Percentiles rank a stretch among this genome's conserved stretches.
phyloP scores from a whole-genome alignment of 2,113 vertebrate genomes.

The Elaphurus davidianus region DNA sequence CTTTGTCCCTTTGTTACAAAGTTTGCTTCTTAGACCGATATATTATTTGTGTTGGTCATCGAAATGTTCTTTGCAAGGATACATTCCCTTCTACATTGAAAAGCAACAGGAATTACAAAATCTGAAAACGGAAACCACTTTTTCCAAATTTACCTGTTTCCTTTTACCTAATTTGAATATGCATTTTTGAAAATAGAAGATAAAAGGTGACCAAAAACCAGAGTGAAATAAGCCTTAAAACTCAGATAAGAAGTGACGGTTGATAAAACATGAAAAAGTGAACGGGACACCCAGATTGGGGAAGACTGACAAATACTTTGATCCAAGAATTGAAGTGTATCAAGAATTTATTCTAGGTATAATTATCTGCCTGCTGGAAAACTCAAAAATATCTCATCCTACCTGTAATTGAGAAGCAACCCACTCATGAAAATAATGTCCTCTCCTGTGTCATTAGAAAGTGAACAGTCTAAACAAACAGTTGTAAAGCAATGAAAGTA shows the following conservation, averaged over 20 bases:
- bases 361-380: constrained; percentile 20
- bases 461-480: not conserved
- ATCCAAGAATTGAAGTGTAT: not conserved
- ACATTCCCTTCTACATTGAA: constrained; percentile 54
- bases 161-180: constrained; percentile 43
- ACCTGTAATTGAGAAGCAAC: not conserved
- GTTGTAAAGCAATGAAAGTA: not conserved
- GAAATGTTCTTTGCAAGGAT: constrained; percentile 52
- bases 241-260: constrained; percentile 1
- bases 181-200: constrained; percentile 50
- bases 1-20: constrained; percentile 50
- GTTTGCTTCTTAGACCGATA: constrained; percentile 51
- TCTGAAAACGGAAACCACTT: constrained; percentile 26
- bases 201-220: constrained; percentile 40
- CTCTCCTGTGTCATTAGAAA: not conserved
- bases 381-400: not conserved
- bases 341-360: not conserved
- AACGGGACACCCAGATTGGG: not conserved
- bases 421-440: constrained; percentile 15
- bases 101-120: constrained; percentile 19
- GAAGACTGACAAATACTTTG: not conserved
- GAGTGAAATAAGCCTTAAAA: constrained; percentile 49
- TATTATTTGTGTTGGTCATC: constrained; percentile 41
- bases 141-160: not conserved
- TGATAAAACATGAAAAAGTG: not conserved